Base-by-base conservation (phyloP, 1,140 invertebrate species). In the Ooceraea biroi region DNA sequence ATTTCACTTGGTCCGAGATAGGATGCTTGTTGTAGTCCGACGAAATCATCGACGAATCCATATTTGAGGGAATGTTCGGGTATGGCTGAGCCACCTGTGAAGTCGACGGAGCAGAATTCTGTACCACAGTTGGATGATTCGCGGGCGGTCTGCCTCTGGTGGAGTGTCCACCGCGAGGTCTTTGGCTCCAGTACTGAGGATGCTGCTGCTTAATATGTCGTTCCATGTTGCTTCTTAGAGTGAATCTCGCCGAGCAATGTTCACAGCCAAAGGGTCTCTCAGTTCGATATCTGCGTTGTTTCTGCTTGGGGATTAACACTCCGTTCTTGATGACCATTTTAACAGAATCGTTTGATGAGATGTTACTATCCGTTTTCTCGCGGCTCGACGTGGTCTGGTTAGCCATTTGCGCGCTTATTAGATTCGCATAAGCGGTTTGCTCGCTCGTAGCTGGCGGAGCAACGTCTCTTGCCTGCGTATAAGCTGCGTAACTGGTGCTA, bases 141-240 rank as follows among this genome's bases (percentile, higher is more conserved):
- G 91, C 91, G 10, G 93, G 94, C 4, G 94, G 94, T 89, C 95
- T 93, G 12, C 95, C 93, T 52, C 95, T 89, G 1, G 94, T 94
- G 12, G 94, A 95, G 19, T 94, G 93, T 25, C 92, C 94, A 58
- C 90, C 95, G 82, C 96, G 94, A 84, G 97, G 97, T 60, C 97
- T 80, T 76, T 97, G 97, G 63, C 96, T 97, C 97, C 98, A 98
- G 86, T 96, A 96, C 68, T 98, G 97, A 0, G 98, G 98, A 95
- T 99, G 98, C 89, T 98, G 98, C 88, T 98, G 98, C 91, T 99
- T 99, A 0, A 98, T 97, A 84, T 99, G 98, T 0, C 98, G 94
- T 92, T 99, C 98, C 98, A 98, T 98, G 90, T 98, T 98, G 8
- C 98, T 98, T 8, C 98, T 95, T 0, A 99, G 92, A 0, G 98